These are phyloP conservation scores for Premnoplex brunnescens DNA, from an alignment of 2,797 vertebrate genomes.

Conservation along the genomic window DNA sequence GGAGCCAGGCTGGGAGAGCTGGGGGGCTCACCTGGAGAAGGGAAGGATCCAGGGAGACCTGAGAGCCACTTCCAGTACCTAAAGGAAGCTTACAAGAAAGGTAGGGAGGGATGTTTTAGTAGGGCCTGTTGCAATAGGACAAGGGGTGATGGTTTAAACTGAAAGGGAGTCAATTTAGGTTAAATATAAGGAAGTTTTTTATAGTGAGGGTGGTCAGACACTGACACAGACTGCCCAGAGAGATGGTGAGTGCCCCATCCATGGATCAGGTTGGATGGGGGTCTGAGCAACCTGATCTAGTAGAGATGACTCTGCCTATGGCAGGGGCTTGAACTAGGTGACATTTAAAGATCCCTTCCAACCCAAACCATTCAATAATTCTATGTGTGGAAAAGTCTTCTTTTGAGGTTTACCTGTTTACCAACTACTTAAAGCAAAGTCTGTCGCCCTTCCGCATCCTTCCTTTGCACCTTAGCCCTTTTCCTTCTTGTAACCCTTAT, in stretches of 20 bases:
- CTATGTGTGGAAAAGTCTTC: not conserved
- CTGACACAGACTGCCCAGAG: not conserved
- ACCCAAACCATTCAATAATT: not conserved
- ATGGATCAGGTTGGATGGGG: not conserved
- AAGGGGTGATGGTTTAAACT: not conserved
- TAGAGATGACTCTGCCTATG: not conserved
- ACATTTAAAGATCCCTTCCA: not conserved
- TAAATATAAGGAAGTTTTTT: not conserved
- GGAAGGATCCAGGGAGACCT: not conserved
- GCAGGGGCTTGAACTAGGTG: not conserved
- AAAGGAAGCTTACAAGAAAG: not conserved
- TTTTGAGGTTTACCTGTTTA: not conserved
- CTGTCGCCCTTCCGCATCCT: not conserved
- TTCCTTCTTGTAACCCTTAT: not conserved
- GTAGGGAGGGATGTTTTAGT: not conserved
- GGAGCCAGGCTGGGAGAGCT: not conserved
- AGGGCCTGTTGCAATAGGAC: not conserved
- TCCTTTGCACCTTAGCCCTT: not conserved
- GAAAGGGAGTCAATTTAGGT: not conserved
- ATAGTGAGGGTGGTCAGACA: not conserved
- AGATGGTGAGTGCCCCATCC: not conserved
- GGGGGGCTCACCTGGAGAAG: not conserved
- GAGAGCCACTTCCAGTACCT: not conserved
- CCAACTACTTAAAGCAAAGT: not conserved
- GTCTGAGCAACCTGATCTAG: not conserved